These are phyloP conservation scores for Trichogramma dendrolimi DNA, from an alignment of 2,888 invertebrate genomes.

Conservation along the genomic window DNA sequence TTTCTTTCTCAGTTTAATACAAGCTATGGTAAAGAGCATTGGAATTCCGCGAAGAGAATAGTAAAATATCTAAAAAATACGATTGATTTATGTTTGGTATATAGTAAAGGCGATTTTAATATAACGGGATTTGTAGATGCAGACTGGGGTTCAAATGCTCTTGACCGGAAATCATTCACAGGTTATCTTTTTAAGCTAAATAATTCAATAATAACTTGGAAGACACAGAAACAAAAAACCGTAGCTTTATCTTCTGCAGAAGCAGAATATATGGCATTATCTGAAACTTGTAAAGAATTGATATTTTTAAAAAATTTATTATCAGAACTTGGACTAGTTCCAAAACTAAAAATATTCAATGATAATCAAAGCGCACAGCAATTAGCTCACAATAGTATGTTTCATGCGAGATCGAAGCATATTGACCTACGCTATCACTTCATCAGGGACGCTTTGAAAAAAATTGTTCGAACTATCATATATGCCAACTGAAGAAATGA, in stretches of 20 bases:
- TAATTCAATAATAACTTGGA: not conserved
- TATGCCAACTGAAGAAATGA: too few species aligned
- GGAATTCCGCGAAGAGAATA: not conserved
- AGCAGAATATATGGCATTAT: constrained; percentile 16
- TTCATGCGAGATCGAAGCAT: too few species aligned
- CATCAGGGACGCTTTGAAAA: too few species aligned
- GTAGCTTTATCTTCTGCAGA: constrained; percentile 14
- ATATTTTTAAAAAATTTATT: constrained; percentile 7
- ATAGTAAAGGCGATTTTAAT: not conserved
- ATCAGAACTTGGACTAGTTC: constrained; percentile 5
- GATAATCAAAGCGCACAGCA: constrained; percentile 14
- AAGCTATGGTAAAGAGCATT: not conserved
- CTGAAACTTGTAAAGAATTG: constrained; percentile 4
- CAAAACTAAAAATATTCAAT: constrained; percentile 5
- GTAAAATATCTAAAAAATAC: constrained; percentile 10
- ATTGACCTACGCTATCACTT: too few species aligned
- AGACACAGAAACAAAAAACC: constrained; percentile 6
- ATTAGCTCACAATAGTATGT: constrained; percentile 4
- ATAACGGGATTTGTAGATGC: constrained; percentile 9
- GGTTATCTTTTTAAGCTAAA: constrained; percentile 14
- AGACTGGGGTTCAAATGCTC: constrained; percentile 10
- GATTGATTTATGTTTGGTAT: constrained; percentile 7
- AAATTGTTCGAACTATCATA: too few species aligned
- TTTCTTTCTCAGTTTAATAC: constrained; percentile 6
- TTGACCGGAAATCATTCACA: constrained; percentile 15